Conservation (phyloP, 2,888 invertebrate species). For the Globia sparganii region DNA sequence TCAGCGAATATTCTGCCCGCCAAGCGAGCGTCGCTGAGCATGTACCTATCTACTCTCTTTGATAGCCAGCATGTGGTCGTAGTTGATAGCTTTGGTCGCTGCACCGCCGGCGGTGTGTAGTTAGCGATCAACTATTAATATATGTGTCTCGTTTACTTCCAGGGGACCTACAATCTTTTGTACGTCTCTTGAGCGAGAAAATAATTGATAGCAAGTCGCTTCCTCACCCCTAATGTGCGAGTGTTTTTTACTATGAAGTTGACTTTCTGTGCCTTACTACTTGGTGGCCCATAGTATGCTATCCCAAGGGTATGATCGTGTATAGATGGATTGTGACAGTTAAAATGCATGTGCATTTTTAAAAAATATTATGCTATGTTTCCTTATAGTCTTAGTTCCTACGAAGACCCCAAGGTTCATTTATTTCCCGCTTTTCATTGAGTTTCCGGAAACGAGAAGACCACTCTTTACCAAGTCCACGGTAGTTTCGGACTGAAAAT, state of each 20-base stretch:
- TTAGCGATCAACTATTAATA: too few relatives aligned
- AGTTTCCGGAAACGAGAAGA: not conserved
- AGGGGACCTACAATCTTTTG: too few relatives aligned
- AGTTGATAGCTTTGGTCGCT: too few relatives aligned
- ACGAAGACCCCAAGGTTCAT: not conserved
- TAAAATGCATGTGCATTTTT: conserved; percentile 17
- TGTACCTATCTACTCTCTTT: too few relatives aligned
- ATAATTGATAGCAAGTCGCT: too few relatives aligned
- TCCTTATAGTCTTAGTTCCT: not conserved
- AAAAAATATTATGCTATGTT: not conserved
- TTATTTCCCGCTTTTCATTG: not conserved
- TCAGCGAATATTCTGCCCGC: too few relatives aligned
- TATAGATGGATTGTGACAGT: conserved; percentile 16
- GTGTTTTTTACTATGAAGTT: not conserved
- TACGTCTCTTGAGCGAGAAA: too few relatives aligned
- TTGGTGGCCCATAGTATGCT: not conserved
- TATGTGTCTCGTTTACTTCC: too few relatives aligned
- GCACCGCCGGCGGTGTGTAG: too few relatives aligned
- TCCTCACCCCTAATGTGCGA: not conserved
- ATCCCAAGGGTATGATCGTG: conserved; percentile 27
- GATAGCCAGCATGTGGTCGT: too few relatives aligned
- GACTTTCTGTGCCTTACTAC: not conserved
- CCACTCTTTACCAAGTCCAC: not conserved
- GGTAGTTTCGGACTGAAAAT: not conserved
- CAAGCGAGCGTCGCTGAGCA: too few relatives aligned